Evolutionary conservation across 1,140 invertebrate genomes (phyloP).

Genomic region (Neuroterus valhalla): DNA sequence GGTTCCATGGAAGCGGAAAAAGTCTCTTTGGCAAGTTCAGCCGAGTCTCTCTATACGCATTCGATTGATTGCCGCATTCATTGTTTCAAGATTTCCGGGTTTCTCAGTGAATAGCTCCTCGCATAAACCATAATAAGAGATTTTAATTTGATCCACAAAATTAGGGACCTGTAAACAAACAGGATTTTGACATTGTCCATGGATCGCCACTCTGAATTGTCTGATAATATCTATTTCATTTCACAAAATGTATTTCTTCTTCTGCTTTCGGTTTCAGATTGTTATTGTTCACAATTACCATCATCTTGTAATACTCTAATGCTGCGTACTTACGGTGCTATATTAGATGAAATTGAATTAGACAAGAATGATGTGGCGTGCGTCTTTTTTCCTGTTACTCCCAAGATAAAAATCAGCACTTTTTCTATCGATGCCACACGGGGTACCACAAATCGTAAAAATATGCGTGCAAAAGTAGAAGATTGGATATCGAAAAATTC

Average conservation of each 20-base stretch:
- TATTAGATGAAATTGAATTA: conserved; percentile 43
- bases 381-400: conserved; percentile 61
- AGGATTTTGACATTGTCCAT: too few relatives aligned
- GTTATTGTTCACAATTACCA: conserved; percentile 49
- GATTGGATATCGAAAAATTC: conserved; percentile 35
- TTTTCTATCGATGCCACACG: conserved; percentile 23
- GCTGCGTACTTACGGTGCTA: conserved; percentile 41
- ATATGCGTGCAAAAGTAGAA: conserved; percentile 29
- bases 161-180: neutral
- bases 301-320: conserved; percentile 48
- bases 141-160: conserved; percentile 10
- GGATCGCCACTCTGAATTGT: neutral
- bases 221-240: neutral
- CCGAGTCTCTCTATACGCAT: too few relatives aligned
- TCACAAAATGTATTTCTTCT: neutral
- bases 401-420: conserved; percentile 47
- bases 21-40: too few relatives aligned
- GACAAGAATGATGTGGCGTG: conserved; percentile 37
- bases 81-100: too few relatives aligned
- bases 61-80: too few relatives aligned
- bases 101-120: too few relatives aligned
- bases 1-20: too few relatives aligned
- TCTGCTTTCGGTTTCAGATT: conserved; percentile 45
- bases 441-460: conserved; percentile 5
- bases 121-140: neutral